Percentiles rank a stretch among this genome's conserved stretches.
Conservation (phyloP, 2,888 invertebrate species). For the Atherix ibis region DNA sequence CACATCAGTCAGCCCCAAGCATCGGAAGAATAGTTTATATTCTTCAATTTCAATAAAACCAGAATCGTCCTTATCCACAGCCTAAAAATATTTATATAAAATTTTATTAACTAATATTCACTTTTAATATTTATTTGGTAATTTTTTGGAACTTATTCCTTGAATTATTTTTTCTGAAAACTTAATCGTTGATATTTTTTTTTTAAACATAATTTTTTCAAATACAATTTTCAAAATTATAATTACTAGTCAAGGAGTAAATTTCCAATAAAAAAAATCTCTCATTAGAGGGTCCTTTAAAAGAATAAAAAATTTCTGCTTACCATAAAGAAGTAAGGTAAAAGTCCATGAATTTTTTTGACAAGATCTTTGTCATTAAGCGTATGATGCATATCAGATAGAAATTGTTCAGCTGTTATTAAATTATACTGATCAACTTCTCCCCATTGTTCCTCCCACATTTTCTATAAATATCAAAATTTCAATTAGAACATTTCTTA, state of each 20-base stretch:
- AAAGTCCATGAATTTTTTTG: slow-evolving; percentile 57
- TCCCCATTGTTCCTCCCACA: slow-evolving; percentile 76
- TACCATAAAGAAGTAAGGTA: slow-evolving; percentile 71
- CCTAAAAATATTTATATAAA: slow-evolving; percentile 37
- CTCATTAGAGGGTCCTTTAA: background rate
- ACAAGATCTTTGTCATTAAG: slow-evolving; percentile 58
- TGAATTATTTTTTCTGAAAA: no score
- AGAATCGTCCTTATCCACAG: slow-evolving; percentile 64
- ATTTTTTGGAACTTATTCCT: no score
- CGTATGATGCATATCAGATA: slow-evolving; percentile 69
- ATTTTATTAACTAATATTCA: no score
- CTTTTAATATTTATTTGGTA: no score
- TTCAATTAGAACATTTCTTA: slow-evolving; percentile 4
- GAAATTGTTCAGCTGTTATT: slow-evolving; percentile 64
- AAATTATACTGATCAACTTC: slow-evolving; percentile 66
- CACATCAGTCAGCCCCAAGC: slow-evolving; percentile 56
- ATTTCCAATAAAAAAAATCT: background rate
- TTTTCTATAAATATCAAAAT: slow-evolving; percentile 34
- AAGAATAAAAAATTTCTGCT: slow-evolving; percentile 3
- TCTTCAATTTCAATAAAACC: slow-evolving; percentile 66
- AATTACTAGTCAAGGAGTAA: no score
- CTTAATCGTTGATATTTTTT: no score
- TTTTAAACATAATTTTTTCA: no score
- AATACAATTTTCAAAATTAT: no score
- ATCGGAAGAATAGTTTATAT: slow-evolving; percentile 68